Conservation (phyloP, 2,888 invertebrate genomes). For the Pharmacophagus antenor region DNA sequence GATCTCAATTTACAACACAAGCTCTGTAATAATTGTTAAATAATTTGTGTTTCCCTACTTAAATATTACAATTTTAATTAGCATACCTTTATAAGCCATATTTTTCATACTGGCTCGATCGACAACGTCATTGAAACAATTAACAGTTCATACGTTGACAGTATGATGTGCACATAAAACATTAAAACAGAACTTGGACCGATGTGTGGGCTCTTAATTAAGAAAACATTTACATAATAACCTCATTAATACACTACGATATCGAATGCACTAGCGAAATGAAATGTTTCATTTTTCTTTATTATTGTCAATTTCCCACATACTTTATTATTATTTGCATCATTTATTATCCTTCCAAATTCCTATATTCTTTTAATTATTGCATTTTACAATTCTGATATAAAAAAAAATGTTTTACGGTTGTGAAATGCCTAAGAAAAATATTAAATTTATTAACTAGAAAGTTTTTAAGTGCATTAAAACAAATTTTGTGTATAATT, state of each 20-base stretch:
- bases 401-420: no score
- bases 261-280: not conserved
- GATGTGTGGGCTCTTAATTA: conserved; percentile 1
- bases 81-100: conserved; percentile 36
- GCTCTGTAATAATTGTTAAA: conserved; percentile 61
- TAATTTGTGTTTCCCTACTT: conserved; percentile 52
- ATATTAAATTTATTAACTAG: not conserved
- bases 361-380: no score
- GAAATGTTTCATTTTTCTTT: no score
- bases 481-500: conserved; percentile 56
- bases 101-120: conserved; percentile 34
- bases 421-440: no score
- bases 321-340: no score
- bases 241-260: not conserved
- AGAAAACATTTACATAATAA: not conserved
- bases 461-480: conserved; percentile 36
- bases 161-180: not conserved
- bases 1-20: conserved; percentile 45
- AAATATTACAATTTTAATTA: conserved; percentile 61
- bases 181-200: not conserved
- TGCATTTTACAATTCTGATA: no score
- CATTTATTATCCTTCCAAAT: no score
- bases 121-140: conserved; percentile 30
- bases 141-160: conserved; percentile 26
- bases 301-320: not conserved